phyloP scores from a whole-genome alignment of 1,140 invertebrate species.

The Drosophila sulfurigaster region DNA sequence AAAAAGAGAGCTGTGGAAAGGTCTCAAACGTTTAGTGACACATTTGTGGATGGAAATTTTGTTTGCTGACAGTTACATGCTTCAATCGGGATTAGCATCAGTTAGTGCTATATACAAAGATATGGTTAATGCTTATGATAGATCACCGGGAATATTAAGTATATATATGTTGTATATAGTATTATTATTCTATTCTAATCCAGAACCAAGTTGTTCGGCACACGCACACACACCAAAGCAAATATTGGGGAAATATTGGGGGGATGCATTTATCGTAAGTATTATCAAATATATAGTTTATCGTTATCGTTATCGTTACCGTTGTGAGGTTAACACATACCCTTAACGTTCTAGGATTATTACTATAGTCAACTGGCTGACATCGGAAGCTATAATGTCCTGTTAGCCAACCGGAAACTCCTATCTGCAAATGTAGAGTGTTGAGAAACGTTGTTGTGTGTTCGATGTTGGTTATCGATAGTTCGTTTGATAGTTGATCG shows the following conservation, averaged over 20 bases:
- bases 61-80: constrained; percentile 65
- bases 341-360: constrained; percentile 94
- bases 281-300: constrained; percentile 3
- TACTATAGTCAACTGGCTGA: constrained; percentile 97
- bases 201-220: constrained; percentile 33
- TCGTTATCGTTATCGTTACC: constrained; percentile 46
- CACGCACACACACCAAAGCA: constrained; percentile 26
- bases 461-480: constrained; percentile 19
- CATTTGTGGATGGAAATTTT: not conserved
- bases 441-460: constrained; percentile 46
- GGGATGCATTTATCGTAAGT: constrained; percentile 6
- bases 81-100: constrained; percentile 55
- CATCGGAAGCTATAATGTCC: constrained; percentile 96
- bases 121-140: not conserved
- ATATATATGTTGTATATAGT: constrained; percentile 20
- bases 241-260: not conserved
- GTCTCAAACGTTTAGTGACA: constrained; percentile 59
- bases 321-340: constrained; percentile 87
- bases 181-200: constrained; percentile 11
- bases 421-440: constrained; percentile 90
- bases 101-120: constrained; percentile 24
- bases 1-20: constrained; percentile 18
- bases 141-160: constrained; percentile 4
- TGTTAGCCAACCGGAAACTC: constrained; percentile 93
- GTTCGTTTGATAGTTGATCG: constrained; percentile 7